Conservation (phyloP, 2,113 vertebrate genomes). For the Balaenoptera acutorostrata region DNA sequence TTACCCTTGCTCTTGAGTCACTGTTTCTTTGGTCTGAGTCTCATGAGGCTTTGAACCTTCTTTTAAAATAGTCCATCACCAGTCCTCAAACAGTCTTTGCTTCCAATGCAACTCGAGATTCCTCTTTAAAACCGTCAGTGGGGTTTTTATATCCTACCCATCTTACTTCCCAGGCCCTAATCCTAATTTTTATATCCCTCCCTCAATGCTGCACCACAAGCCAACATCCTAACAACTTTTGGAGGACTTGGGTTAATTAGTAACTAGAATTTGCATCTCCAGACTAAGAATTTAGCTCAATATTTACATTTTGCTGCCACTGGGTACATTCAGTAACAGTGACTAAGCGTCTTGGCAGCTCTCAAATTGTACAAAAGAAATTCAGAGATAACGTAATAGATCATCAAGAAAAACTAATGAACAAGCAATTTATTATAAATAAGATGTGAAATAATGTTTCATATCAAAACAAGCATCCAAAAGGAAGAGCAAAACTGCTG, state of each 20-base stretch:
- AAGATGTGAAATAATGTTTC: background rate
- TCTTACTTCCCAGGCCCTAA: background rate
- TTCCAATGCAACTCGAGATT: background rate
- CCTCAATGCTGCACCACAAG: background rate
- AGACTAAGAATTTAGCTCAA: background rate
- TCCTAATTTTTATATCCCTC: background rate
- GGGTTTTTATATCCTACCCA: background rate
- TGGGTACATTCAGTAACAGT: background rate
- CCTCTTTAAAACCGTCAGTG: background rate
- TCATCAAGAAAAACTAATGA: background rate
- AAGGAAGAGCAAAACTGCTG: background rate
- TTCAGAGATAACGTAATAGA: background rate
- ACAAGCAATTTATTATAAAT: background rate
- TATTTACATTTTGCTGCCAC: background rate
- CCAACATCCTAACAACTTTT: background rate
- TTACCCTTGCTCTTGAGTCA: background rate
- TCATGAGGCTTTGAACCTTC: background rate
- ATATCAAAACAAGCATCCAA: background rate
- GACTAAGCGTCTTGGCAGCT: background rate
- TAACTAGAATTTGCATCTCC: background rate
- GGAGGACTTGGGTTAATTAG: background rate
- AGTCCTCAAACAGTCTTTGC: background rate
- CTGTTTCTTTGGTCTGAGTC: background rate
- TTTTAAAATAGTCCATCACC: background rate
- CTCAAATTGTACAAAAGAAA: background rate